Base-by-base conservation (phyloP, 1,140 invertebrate genomes). In the Bombus cullumanus region DNA sequence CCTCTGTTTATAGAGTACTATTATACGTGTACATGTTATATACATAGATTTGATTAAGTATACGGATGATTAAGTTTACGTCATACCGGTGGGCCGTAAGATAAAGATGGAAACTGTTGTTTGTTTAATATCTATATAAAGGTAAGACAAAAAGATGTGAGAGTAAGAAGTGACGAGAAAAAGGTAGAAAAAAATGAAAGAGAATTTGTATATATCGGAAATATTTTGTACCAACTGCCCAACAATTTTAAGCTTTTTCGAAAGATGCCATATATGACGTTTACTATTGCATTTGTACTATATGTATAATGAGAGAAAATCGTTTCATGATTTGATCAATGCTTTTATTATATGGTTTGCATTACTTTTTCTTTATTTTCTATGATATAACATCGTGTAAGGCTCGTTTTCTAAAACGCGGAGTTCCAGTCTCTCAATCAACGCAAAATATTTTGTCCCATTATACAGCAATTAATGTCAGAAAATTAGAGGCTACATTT, bases 161-260 rank as follows among this genome's bases (percentile, higher is more conserved):
- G 13, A 68, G 79, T 72, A 31, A 22, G 73, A 47, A 53, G n/a
- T 15, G 25, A 62, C 8, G n/a, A 53, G 15, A 68, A 39, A 62
- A n/a, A 83, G 41, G 62, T 34, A 69, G 22, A 57, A 28, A n/a
- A 41, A 28, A 64, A 39, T 28, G 15, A 77, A 15, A 43, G 37
- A 69, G 34, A 83, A 76, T 81, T 79, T 90, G 89, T 90, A 88
- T 71, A 83, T 83, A 90, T 90, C 80, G 88, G 80, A 82, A 90
- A 90, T 90, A 90, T 90, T 90, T 90, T 90, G 72, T 89, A 90
- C 78, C 64, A 87, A 82, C 25, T 34, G 74, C 37, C 59, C 64
- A 47, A 69, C 68, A 85, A 68, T 81, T 80, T 47, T 74, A 78
- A 81, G 62, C 39, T 39, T 86, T 83, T 80, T 72, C 66, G 72